Base-by-base conservation (phyloP, 2,888 invertebrate genomes). In the Acanthacorydalis orientalis region DNA sequence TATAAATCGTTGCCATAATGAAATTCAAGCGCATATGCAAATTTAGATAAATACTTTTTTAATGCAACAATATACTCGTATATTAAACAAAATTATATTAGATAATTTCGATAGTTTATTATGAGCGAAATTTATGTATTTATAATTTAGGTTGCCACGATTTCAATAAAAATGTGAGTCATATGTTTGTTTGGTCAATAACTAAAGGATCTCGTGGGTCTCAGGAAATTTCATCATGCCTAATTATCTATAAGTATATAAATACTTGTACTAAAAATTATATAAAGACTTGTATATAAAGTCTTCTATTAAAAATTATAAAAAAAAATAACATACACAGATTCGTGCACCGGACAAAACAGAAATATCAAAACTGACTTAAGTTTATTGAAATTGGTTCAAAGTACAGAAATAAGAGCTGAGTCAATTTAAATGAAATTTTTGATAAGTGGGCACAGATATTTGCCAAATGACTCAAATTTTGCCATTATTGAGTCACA, bases 191-290 rank as follows among this genome's bases (percentile, higher is more conserved):
- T 50, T 54, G 51, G 52, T 50, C 51, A 52, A 53, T 53, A 54
- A 53, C 52, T 53, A 54, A 53, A 54, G 53, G 53, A 51, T 56
- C 52, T 52, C 53, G 50, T 49, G 52, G 53, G 43, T 54, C 52
- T 50, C 53, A 54, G 45, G 50, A 53, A 52, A 52, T 51, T 53
- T 47, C 48, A 49, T 50, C 51, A 45, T 52, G 46, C 43, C 42
- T 52, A 50, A 47, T 52, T 46, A 50, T n/a, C n/a, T n/a, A n/a
- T n/a, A n/a, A 52, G 50, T 51, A 53, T 40, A 49, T 51, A 50
- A 51, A 51, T 44, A 51, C 44, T 46, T 50, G 48, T 44, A 48
- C 51, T 49, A 33, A 23, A 23, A 23, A 23, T 6, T 23, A 23
- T 23, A 23, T n/a, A n/a, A n/a, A n/a, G n/a, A n/a, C n/a, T n/a